phyloP scores from a whole-genome alignment of 2,113 vertebrate species.

The Podilymbus podiceps region DNA sequence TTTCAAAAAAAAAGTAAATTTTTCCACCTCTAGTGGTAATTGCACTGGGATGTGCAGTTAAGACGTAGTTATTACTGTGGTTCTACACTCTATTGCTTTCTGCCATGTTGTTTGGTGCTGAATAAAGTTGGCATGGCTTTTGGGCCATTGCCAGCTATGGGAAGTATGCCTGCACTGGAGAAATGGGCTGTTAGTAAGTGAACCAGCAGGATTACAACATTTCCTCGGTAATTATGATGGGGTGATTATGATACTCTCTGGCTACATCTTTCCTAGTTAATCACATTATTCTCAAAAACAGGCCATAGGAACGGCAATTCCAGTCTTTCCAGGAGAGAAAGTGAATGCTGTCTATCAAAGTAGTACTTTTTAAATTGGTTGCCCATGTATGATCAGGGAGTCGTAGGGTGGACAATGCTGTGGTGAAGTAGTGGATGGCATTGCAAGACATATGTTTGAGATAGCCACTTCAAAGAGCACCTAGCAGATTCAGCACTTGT shows the following conservation, averaged over 20 bases:
- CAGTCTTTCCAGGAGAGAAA: not conserved
- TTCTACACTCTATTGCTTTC: not conserved
- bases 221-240: not conserved
- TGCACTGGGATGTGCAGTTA: not conserved
- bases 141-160: not conserved
- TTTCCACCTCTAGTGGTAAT: not conserved
- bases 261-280: not conserved
- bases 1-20: not conserved
- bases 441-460: not conserved
- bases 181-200: not conserved
- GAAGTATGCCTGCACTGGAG: not conserved
- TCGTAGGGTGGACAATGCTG: not conserved
- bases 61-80: rapidly evolving
- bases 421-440: not conserved
- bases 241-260: not conserved
- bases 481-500: not conserved
- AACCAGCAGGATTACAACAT: constrained; percentile 3
- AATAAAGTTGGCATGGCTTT: not conserved
- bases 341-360: not conserved
- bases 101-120: not conserved
- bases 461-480: not conserved
- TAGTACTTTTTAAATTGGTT: not conserved
- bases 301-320: not conserved
- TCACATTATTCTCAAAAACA: not conserved
- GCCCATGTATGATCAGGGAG: not conserved